Percentiles rank a stretch among this genome's conserved stretches.
Evolutionary conservation across 2,797 vertebrate genomes (phyloP).

Genomic region (Sebastes matsubarae): DNA sequence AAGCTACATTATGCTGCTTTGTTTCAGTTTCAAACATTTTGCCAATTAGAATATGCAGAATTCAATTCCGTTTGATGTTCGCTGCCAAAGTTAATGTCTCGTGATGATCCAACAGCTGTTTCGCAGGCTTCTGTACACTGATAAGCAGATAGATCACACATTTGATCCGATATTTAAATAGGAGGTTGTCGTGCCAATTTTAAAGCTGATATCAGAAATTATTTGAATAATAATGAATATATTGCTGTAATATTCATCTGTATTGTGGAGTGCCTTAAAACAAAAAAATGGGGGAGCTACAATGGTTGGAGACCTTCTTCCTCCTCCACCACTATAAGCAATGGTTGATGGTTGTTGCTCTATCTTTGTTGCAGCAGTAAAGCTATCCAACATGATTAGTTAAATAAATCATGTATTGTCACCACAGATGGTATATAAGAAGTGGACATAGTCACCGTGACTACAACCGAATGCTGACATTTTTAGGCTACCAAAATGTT

Average conservation of each 20-base stretch:
- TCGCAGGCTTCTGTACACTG: background rate
- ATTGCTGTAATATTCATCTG: background rate
- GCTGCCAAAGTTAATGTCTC: background rate
- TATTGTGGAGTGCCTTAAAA: background rate
- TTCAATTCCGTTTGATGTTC: background rate
- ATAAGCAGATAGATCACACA: background rate
- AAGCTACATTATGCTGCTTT: background rate
- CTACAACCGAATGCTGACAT: too few relatives aligned
- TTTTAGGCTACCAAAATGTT: too few relatives aligned
- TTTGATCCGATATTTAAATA: background rate
- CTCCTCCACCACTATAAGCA: background rate
- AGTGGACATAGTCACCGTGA: too few relatives aligned
- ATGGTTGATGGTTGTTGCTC: background rate
- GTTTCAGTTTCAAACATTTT: background rate
- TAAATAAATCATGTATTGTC: too few relatives aligned
- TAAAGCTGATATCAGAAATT: background rate
- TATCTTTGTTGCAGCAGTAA: background rate
- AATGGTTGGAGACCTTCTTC: background rate
- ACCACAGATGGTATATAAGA: too few relatives aligned
- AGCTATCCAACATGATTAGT: background rate
- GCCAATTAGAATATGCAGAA: background rate
- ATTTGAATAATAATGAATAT: background rate
- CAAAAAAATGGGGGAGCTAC: background rate
- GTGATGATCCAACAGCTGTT: background rate
- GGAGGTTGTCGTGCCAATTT: background rate